Evolutionary conservation across 1,140 invertebrate species (phyloP).

Genomic region (Scaptomyza hsui): DNA sequence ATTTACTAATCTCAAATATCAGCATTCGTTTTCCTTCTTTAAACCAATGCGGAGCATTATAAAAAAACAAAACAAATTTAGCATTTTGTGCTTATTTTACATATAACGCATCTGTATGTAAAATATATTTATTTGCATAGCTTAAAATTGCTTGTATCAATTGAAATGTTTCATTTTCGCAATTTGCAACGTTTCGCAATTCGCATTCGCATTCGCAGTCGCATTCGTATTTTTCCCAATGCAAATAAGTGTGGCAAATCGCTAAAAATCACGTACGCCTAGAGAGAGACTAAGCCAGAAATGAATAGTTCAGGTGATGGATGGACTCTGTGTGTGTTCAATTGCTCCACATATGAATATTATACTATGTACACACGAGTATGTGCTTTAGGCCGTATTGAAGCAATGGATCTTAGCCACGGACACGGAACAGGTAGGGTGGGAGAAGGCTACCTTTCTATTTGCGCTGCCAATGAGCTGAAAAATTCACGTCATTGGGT

Average conservation of each 20-base stretch:
- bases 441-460: conserved; percentile 9
- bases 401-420: too few relatives aligned
- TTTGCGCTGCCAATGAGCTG: conserved; percentile 56
- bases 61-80: too few relatives aligned
- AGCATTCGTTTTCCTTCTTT: too few relatives aligned
- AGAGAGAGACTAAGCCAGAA: conserved; percentile 19
- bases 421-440: too few relatives aligned
- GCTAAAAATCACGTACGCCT: conserved; percentile 71
- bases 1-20: too few relatives aligned
- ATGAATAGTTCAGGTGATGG: conserved; percentile 10
- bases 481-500: conserved; percentile 55
- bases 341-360: background rate
- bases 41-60: too few relatives aligned
- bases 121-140: background rate
- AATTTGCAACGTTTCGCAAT: background rate
- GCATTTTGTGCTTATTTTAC: too few relatives aligned
- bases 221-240: conserved; percentile 22
- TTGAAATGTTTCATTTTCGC: background rate
- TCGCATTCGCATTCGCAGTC: conserved; percentile 8
- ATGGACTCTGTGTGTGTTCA: background rate
- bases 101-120: background rate
- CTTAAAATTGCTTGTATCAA: background rate
- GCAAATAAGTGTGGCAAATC: conserved; percentile 69
- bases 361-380: background rate
- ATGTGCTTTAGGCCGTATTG: background rate